phyloP scores from a whole-genome alignment of 2,797 vertebrate genomes.

The Epinephelus awoara region DNA sequence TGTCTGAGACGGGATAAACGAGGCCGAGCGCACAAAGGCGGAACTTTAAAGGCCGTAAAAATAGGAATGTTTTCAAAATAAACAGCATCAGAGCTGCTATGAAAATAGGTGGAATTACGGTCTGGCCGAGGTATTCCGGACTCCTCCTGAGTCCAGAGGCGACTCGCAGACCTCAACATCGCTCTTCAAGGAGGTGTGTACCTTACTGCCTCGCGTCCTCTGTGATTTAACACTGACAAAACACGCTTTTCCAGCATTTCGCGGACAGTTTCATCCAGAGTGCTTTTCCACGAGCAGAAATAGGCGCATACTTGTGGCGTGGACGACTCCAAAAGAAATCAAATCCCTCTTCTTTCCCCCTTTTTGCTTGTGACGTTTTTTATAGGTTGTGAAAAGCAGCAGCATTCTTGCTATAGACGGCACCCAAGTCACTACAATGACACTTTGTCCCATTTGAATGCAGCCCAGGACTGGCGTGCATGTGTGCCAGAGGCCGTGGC shows the following conservation, averaged over 20 bases:
- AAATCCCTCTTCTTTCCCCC: constrained; percentile 1
- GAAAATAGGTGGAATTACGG: constrained; percentile 77
- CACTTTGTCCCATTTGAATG: constrained; percentile 68
- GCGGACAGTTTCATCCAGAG: constrained; percentile 45
- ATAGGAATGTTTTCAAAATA: constrained; percentile 96
- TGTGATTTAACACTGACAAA: constrained; percentile 75
- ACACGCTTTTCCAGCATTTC: constrained; percentile 62
- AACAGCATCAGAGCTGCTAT: constrained; percentile 87
- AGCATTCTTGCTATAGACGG: constrained; percentile 12
- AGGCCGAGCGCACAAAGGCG: constrained; percentile 83
- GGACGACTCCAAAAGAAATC: constrained; percentile 48
- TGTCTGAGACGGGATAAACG: constrained; percentile 45
- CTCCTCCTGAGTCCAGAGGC: constrained; percentile 66
- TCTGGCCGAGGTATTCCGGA: constrained; percentile 75
- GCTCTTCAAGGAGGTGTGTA: constrained; percentile 75
- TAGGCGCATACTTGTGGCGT: constrained; percentile 61
- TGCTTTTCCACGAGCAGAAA: constrained; percentile 52
- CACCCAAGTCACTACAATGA: constrained; percentile 30
- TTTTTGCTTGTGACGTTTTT: background rate
- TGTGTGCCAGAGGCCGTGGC: constrained; percentile 55
- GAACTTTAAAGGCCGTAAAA: constrained; percentile 87
- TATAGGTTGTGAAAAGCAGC: background rate
- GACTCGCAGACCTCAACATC: constrained; percentile 56
- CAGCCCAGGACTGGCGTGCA: constrained; percentile 52
- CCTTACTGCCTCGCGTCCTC: constrained; percentile 77